A percentile compares a stretch with the other conserved stretches of the same genome.
Conservation (phyloP, 2,888 invertebrate genomes). For the Hypena proboscidalis region DNA sequence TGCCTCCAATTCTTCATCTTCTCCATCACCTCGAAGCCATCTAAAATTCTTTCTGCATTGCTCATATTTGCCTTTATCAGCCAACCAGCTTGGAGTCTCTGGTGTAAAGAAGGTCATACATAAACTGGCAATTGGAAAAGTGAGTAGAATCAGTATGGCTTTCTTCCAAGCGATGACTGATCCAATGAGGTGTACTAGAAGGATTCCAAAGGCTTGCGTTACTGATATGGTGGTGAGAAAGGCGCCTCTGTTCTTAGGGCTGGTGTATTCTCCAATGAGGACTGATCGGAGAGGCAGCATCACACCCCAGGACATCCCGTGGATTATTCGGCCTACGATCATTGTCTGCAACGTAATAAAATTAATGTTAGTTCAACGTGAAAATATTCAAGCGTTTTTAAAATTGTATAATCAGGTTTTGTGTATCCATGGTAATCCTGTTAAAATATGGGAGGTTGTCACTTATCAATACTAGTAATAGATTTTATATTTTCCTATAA, state of each 20-base stretch:
- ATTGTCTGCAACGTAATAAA: slow-evolving; percentile 48
- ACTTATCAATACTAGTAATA: too few relatives aligned
- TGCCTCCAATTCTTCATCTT: slow-evolving; percentile 67
- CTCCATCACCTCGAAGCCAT: slow-evolving; percentile 83
- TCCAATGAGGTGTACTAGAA: slow-evolving; percentile 86
- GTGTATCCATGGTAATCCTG: too few relatives aligned
- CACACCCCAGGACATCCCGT: slow-evolving; percentile 81
- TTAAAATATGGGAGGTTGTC: too few relatives aligned
- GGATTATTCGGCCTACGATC: slow-evolving; percentile 58
- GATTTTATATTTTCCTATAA: too few relatives aligned
- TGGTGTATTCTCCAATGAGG: slow-evolving; percentile 84
- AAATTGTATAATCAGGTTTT: too few relatives aligned
- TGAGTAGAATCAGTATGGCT: slow-evolving; percentile 76
- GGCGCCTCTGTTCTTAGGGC: slow-evolving; percentile 86
- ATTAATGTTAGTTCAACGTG: too few relatives aligned
- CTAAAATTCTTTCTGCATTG: slow-evolving; percentile 83
- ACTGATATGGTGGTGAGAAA: slow-evolving; percentile 85
- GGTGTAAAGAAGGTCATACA: slow-evolving; percentile 69
- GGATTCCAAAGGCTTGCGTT: slow-evolving; percentile 85
- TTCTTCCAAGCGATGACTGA: slow-evolving; percentile 83
- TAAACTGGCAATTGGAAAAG: slow-evolving; percentile 75
- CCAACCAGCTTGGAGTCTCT: slow-evolving; percentile 88
- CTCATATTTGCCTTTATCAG: slow-evolving; percentile 77
- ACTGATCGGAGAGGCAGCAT: slow-evolving; percentile 75
- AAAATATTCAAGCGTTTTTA: too few relatives aligned